These are phyloP conservation scores for Phlogophora meticulosa DNA, from an alignment of 2,888 invertebrate species.

Conservation along the genomic window DNA sequence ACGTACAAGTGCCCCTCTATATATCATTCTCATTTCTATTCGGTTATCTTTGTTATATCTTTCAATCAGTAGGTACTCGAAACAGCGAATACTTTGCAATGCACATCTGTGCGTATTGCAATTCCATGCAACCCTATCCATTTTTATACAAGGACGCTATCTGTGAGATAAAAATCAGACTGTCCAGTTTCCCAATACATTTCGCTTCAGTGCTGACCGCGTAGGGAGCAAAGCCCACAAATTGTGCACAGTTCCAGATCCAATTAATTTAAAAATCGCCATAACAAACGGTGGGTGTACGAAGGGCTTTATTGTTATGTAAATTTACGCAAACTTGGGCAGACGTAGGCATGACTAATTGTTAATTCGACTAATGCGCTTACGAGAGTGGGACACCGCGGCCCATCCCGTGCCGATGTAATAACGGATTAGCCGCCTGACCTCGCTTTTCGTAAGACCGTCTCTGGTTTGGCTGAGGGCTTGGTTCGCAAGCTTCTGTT, in stretches of 20 bases:
- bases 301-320: conserved; percentile 90
- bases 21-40: not conserved
- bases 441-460: conserved; percentile 60
- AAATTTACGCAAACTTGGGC: conserved; percentile 90
- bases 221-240: conserved; percentile 76
- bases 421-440: conserved; percentile 74
- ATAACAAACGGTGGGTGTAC: conserved; percentile 77
- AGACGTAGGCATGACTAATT: conserved; percentile 90
- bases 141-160: conserved; percentile 43
- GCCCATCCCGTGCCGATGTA: conserved; percentile 74
- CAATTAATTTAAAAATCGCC: conserved; percentile 91
- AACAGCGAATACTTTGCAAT: not conserved
- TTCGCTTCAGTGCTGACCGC: conserved; percentile 76
- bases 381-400: conserved; percentile 80
- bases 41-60: not conserved
- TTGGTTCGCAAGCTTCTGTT: conserved; percentile 5
- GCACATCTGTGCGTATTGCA: conserved; percentile 41
- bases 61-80: conserved; percentile 24
- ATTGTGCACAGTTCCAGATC: conserved; percentile 87
- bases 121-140: conserved; percentile 18
- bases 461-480: conserved; percentile 37
- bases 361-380: conserved; percentile 90
- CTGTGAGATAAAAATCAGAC: conserved; percentile 48
- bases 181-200: conserved; percentile 43
- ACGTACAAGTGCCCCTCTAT: not conserved